Evolutionary conservation across 2,888 invertebrate genomes (phyloP).

Genomic region (Calephelis perditalis): DNA sequence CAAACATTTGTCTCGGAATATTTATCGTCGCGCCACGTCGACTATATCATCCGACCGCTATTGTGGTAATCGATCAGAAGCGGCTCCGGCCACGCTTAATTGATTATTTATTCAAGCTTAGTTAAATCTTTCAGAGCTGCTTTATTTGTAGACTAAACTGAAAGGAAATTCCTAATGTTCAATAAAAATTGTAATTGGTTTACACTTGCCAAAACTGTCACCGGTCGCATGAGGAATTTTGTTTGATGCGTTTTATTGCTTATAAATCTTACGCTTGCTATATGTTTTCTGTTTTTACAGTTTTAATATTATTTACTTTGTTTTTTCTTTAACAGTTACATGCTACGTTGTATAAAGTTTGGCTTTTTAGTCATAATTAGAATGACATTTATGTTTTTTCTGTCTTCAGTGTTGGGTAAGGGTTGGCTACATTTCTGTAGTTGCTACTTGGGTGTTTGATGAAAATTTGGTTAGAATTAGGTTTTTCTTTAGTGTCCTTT

Average conservation of each 20-base stretch:
- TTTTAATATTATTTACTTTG: no score
- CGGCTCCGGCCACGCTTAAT: constrained; percentile 63
- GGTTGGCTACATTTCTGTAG: no score
- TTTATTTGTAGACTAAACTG: constrained; percentile 66
- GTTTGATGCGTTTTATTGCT: constrained; percentile 3
- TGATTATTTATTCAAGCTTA: constrained; percentile 74
- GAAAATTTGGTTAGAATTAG: no score
- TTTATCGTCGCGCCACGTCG: constrained; percentile 70
- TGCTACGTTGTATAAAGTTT: no score
- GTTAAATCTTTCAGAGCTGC: constrained; percentile 63
- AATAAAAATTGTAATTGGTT: constrained; percentile 49
- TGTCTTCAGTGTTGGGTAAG: no score
- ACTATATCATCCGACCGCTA: constrained; percentile 73
- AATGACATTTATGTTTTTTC: no score
- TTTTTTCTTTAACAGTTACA: no score
- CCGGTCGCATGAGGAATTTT: constrained; percentile 1
- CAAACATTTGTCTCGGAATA: constrained; percentile 75
- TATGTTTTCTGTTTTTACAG: no score
- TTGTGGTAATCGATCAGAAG: constrained; percentile 75
- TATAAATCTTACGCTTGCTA: background rate
- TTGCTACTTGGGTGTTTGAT: no score
- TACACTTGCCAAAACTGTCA: constrained; percentile 9
- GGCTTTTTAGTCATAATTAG: no score
- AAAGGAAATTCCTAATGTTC: constrained; percentile 61
- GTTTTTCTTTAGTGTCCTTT: no score